These are phyloP conservation scores for Plutella xylostella DNA, from an alignment of 2,888 invertebrate genomes.

Conservation along the genomic window DNA sequence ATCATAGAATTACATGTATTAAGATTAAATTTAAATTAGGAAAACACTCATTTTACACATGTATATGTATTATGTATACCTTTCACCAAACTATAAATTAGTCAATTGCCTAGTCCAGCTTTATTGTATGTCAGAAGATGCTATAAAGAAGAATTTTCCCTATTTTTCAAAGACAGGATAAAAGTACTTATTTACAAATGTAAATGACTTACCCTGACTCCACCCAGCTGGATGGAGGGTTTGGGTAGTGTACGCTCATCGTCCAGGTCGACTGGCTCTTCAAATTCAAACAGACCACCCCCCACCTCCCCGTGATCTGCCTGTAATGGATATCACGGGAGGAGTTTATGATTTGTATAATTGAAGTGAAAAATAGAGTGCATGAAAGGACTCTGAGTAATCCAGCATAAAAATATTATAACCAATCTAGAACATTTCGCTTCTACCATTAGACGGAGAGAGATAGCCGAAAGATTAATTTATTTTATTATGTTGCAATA, in stretches of 20 bases:
- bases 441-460: not conserved
- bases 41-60: too few species aligned
- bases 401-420: not conserved
- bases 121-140: too few species aligned
- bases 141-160: not conserved
- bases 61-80: too few species aligned
- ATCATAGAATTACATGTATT: too few species aligned
- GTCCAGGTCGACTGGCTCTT: slow-evolving; percentile 36
- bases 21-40: too few species aligned
- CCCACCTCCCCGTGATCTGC: slow-evolving; percentile 22
- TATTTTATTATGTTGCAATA: not conserved
- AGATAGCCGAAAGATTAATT: not conserved
- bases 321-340: not conserved
- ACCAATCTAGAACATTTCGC: not conserved
- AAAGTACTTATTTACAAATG: not conserved
- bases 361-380: slow-evolving; percentile 1
- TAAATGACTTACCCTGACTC: slow-evolving; percentile 50
- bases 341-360: too few species aligned
- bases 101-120: too few species aligned
- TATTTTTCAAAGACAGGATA: not conserved
- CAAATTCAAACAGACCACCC: slow-evolving; percentile 44
- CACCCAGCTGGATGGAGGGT: slow-evolving; percentile 61
- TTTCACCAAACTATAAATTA: too few species aligned
- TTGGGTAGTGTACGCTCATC: slow-evolving; percentile 36
- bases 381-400: slow-evolving; percentile 7